Conservation (phyloP, 2,797 vertebrate genomes). For the Bradypodion ventrale region DNA sequence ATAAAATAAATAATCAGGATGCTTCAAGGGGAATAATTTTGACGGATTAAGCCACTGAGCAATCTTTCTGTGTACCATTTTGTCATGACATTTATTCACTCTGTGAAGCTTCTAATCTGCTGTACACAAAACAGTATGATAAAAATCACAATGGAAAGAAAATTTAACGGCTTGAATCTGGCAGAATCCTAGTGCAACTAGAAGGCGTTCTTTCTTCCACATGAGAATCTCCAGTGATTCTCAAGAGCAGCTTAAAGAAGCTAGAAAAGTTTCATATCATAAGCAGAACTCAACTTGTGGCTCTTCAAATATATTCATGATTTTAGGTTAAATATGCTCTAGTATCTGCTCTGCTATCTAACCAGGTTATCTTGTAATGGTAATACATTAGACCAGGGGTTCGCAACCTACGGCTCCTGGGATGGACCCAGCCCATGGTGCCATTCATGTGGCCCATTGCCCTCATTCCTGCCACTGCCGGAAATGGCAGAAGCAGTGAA, state of each 20-base stretch:
- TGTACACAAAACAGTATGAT: slow-evolving; percentile 1
- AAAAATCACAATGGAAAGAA: slow-evolving; percentile 47
- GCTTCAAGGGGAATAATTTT: slow-evolving; percentile 25
- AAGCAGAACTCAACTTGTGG: background rate
- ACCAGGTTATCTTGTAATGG: no score
- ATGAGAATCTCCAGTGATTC: background rate
- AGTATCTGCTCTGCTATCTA: background rate
- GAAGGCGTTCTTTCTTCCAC: background rate
- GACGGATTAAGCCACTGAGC: slow-evolving; percentile 37
- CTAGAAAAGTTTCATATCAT: background rate
- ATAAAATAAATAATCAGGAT: no score
- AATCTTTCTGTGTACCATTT: slow-evolving; percentile 9
- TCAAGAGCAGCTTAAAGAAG: background rate
- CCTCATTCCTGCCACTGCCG: no score
- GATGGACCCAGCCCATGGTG: no score
- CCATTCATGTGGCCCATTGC: no score
- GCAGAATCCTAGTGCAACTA: background rate
- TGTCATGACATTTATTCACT: slow-evolving; percentile 35
- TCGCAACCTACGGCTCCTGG: no score
- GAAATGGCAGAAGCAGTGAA: no score
- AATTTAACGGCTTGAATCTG: slow-evolving; percentile 29
- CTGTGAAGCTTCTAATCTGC: slow-evolving; percentile 24
- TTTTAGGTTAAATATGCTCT: slow-evolving; percentile 36
- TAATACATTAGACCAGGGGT: no score
- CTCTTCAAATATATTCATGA: background rate